phyloP scores from a whole-genome alignment of 2,797 vertebrate species.

The Crenichthys baileyi region DNA sequence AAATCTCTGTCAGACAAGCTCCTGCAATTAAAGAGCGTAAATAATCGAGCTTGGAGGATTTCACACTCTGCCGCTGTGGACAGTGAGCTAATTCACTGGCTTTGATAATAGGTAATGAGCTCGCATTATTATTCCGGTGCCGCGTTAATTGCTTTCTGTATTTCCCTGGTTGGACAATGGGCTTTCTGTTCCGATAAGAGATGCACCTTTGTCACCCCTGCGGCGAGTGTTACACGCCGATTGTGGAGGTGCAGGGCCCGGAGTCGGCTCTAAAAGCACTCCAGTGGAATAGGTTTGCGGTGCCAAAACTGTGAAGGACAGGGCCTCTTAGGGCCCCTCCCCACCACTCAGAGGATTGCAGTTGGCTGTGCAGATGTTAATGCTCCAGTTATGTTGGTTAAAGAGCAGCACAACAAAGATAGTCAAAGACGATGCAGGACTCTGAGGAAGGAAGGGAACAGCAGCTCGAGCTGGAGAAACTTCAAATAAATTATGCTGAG shows the following conservation, averaged over 20 bases:
- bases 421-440: constrained; percentile 56
- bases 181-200: constrained; percentile 83
- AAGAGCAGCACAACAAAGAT: constrained; percentile 36
- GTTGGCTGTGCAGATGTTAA: constrained; percentile 72
- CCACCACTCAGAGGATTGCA: constrained; percentile 70
- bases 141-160: constrained; percentile 87
- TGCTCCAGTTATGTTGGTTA: constrained; percentile 59
- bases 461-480: constrained; percentile 39
- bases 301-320: constrained; percentile 80
- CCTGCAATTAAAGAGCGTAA: constrained; percentile 83
- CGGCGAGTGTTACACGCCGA: constrained; percentile 81
- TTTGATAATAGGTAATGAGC: constrained; percentile 88
- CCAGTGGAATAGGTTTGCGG: constrained; percentile 80
- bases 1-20: constrained; percentile 83
- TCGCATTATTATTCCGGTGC: constrained; percentile 84
- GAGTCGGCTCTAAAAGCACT: constrained; percentile 83
- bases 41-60: constrained; percentile 83
- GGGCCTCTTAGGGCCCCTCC: constrained; percentile 78
- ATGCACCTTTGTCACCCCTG: constrained; percentile 82
- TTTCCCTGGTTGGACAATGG: constrained; percentile 85
- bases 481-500: constrained; percentile 69
- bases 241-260: constrained; percentile 75
- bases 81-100: constrained; percentile 84
- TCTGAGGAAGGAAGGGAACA: constrained; percentile 42
- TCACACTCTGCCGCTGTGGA: constrained; percentile 81